Base-by-base conservation (phyloP, 2,888 invertebrate species). In the Cerastoderma edule region DNA sequence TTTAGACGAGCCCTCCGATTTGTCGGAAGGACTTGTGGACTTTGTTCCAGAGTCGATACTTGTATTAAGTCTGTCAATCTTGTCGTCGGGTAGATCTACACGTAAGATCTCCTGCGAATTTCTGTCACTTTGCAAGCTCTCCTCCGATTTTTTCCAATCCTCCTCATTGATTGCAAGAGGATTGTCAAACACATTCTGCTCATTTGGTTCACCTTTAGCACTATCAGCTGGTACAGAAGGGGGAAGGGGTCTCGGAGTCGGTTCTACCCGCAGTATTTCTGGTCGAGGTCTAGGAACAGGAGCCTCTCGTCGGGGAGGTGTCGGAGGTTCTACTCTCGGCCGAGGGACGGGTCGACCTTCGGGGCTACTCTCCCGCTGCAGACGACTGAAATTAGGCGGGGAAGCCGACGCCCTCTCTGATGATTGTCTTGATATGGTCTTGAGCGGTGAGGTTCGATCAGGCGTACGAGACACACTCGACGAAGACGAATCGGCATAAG, bases 221-320 rank as follows among this genome's bases (percentile, higher is more conserved):
- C 72, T 77, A 44, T 76, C 78, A 8, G 69, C 54, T 2, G 86
- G 86, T 66, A 84, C 65, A 32, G 83, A 79, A 13, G 85, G 86
- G 19, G 86, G 85, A 13, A 82, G 83, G 32, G 85, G 83, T 60
- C 89, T 75, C 10, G 84, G 81, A 10, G 85, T 85, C 16, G 90
- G 90, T 65, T 90, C 90, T 16, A 90, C 90, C n/a, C 89, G 75
- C 63, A 87, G 88, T 53, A 88, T 87, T 65, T 87, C 86, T 66
- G 87, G 84, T 57, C 87, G 66, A 13, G 86, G 87, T 75, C 83
- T 83, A n/a, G 86, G 87, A 48, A 84, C 80, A 27, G 85, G 86
- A 30, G 78, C 76, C 44, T 87, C 87, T 30, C 81, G 60, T 69
- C 80, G 80, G 3, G 78, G 83, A 8, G 77, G 77, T 6, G 72